Evolutionary conservation across 2,113 vertebrate genomes (phyloP).

Genomic region (Aldabrachelys gigantea): DNA sequence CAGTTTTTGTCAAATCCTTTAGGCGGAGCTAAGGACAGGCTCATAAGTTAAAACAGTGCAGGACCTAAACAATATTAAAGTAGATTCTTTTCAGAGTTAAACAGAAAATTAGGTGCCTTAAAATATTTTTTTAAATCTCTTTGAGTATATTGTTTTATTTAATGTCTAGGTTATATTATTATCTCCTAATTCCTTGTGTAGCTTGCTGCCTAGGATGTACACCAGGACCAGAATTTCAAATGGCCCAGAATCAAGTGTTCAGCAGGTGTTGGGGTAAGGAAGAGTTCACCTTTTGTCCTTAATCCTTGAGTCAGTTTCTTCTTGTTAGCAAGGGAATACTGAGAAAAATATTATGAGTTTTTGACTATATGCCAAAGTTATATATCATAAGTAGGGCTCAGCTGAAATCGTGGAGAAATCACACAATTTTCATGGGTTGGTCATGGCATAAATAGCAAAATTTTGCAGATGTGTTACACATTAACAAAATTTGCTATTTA

Average conservation of each 20-base stretch:
- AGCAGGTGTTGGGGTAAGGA: constrained; percentile 57
- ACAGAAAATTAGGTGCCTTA: background rate
- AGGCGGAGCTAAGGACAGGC: background rate
- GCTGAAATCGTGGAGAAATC: background rate
- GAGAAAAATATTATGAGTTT: constrained; percentile 16
- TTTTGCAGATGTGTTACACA: background rate
- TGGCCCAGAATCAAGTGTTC: constrained; percentile 38
- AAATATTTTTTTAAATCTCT: background rate
- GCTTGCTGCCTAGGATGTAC: constrained; percentile 17
- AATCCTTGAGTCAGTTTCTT: constrained; percentile 56
- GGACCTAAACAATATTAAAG: background rate
- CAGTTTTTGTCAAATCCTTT: background rate
- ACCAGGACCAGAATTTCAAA: constrained; percentile 37
- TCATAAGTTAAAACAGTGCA: background rate
- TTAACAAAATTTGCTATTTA: background rate
- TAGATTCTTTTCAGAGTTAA: constrained; percentile 25
- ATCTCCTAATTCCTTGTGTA: background rate
- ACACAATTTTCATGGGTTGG: background rate
- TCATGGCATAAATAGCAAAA: background rate
- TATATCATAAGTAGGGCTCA: constrained; percentile 17
- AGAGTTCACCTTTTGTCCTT: constrained; percentile 67
- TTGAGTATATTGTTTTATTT: constrained; percentile 28
- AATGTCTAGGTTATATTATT: constrained; percentile 42
- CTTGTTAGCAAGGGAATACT: constrained; percentile 65
- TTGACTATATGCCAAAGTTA: constrained; percentile 49